Percentiles rank a stretch among this genome's conserved stretches.
phyloP scores from a whole-genome alignment of 2,888 invertebrate genomes.

The Cosmorhoe ocellata region DNA sequence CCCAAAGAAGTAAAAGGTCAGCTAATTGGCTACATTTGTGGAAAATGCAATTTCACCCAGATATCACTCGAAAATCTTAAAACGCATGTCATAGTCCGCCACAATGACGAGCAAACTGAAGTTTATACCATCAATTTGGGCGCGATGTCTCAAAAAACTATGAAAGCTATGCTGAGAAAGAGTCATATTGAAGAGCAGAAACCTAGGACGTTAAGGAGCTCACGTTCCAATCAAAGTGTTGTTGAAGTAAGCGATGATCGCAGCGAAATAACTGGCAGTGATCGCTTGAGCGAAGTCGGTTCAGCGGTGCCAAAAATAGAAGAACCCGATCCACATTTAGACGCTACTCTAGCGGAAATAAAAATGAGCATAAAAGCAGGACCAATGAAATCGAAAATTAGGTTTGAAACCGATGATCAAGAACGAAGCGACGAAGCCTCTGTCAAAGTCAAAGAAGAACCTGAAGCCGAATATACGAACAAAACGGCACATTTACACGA shows the following conservation, averaged over 20 bases:
- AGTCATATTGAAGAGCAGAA: slow-evolving; percentile 30
- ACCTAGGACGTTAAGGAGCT: slow-evolving; percentile 50
- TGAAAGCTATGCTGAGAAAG: slow-evolving; percentile 43
- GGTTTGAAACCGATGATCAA: slow-evolving; percentile 55
- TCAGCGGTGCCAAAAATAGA: slow-evolving; percentile 14
- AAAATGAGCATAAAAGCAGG: slow-evolving; percentile 23
- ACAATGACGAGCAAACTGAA: slow-evolving; percentile 72
- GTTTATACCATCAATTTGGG: slow-evolving; percentile 70
- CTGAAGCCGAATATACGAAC: slow-evolving; percentile 31
- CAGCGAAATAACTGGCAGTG: slow-evolving; percentile 41
- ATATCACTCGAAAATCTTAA: slow-evolving; percentile 83
- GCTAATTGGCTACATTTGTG: slow-evolving; percentile 85
- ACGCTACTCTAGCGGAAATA: slow-evolving; percentile 5
- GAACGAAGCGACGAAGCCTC: slow-evolving; percentile 26
- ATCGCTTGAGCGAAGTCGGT: slow-evolving; percentile 27
- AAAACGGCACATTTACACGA: slow-evolving; percentile 24
- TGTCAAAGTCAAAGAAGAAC: slow-evolving; percentile 35
- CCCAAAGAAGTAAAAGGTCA: slow-evolving; percentile 64
- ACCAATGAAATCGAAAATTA: slow-evolving; percentile 58
- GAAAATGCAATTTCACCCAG: slow-evolving; percentile 88
- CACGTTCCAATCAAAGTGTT: slow-evolving; percentile 46
- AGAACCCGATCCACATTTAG: slow-evolving; percentile 10
- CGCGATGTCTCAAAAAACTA: slow-evolving; percentile 52
- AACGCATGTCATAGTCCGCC: slow-evolving; percentile 83
- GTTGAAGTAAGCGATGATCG: slow-evolving; percentile 44